phyloP scores from a whole-genome alignment of 2,888 invertebrate genomes.

The Aporophyla lueneburgensis region DNA sequence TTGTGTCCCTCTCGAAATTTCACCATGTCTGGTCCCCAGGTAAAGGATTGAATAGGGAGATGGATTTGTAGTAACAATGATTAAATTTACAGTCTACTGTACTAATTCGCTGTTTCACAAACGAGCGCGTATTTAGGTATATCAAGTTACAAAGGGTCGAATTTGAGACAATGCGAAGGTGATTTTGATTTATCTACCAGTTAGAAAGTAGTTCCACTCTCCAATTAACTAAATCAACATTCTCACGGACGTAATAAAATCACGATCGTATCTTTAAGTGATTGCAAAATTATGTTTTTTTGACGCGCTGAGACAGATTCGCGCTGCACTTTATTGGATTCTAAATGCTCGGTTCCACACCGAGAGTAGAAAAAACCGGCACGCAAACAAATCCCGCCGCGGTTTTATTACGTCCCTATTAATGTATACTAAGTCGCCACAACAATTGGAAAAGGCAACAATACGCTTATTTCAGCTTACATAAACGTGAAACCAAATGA shows the following conservation, averaged over 20 bases:
- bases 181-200: conserved; percentile 6
- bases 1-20: conserved; percentile 11
- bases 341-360: no score
- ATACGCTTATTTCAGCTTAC: neutral
- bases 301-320: no score
- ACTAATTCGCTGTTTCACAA: neutral
- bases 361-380: no score
- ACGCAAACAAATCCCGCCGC: no score
- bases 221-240: neutral
- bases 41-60: conserved; percentile 16
- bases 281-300: no score
- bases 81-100: neutral
- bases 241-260: no score
- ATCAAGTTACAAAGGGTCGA: neutral
- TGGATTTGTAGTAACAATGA: neutral
- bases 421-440: neutral
- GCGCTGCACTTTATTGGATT: no score
- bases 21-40: conserved; percentile 19
- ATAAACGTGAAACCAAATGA: neutral
- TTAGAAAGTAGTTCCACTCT: no score
- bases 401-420: no score
- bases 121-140: neutral
- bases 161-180: neutral
- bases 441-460: neutral
- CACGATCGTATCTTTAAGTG: no score